Evolutionary conservation across 2,888 invertebrate genomes (phyloP), one percentile per base, ranked within the genome.

Genomic region (Rhamphomyia laevipes): DNA sequence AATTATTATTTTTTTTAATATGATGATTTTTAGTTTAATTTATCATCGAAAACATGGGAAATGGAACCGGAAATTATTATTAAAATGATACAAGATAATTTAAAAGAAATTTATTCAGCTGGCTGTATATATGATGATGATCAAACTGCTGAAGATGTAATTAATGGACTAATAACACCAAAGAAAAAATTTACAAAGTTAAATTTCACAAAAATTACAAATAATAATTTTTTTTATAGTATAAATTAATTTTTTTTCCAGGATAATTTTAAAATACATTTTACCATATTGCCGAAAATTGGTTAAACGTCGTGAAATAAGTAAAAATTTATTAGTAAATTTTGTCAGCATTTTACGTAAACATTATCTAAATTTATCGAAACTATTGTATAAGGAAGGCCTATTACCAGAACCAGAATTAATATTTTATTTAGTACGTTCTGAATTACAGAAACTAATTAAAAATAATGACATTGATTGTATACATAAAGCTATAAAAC

Each of bases 401-500:
- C 69, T 75, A 31, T 61, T 89, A 43, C 85, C 86, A 0, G 73
- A 80, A 45, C 63, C 67, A 18, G 77, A 81, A 21, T 70, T 87
- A 0, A 68, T 87, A 31, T 85, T 77, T 65, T 83, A 77, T 67
- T 73, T 89, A 57, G 78, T 82, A 0, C 71, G 77, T 38, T 60
- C 73, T 13, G 89, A 90, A 67, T 73, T 89, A 13, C 71, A 71
- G 2, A 62, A 68, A 23, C 70, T 85, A 12, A 62, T 85, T 1
- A 53, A 61, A 2, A 67, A 70, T 1, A 68, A 77, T 49, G 75
- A 77, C 57, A 77, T 80, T 1, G 70, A 66, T 1, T 63, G 82
- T 31, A 67, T 84, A 41, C 73, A 71, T 55, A 84, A 80, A 82
- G 84, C 67, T 63, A 86, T 86, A 1, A 77, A 80, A 59, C 74